Evolutionary conservation across 2,888 invertebrate species (phyloP).

Genomic region (Eulithis prunata): DNA sequence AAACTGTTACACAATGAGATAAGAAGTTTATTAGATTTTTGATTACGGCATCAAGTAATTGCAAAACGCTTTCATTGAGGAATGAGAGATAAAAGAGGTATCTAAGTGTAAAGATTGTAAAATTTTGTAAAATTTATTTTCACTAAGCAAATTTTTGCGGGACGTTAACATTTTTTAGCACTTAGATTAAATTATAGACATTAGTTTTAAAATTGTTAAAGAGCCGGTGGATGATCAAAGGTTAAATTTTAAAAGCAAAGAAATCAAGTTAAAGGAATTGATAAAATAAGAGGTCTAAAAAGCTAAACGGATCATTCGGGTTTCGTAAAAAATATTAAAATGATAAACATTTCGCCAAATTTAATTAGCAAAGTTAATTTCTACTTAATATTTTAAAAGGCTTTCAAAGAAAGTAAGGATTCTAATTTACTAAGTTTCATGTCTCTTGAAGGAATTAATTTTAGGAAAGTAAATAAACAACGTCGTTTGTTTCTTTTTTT

Average conservation of each 20-base stretch:
- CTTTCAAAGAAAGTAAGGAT: conserved; percentile 9
- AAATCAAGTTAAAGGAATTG: not conserved
- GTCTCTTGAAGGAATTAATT: conserved; percentile 1
- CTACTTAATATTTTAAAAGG: conserved; percentile 13
- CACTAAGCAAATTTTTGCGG: too few species aligned
- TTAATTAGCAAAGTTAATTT: conserved; percentile 12
- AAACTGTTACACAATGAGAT: conserved; percentile 26
- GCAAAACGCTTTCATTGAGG: conserved; percentile 9
- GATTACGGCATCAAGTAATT: conserved; percentile 16
- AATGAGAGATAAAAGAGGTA: conserved; percentile 6
- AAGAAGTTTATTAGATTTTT: conserved; percentile 21
- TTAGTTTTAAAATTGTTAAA: not conserved
- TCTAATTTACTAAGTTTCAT: conserved; percentile 12
- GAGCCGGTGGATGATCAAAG: not conserved
- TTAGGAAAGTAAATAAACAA: conserved; percentile 5
- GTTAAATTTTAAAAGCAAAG: not conserved
- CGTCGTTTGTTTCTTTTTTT: not conserved
- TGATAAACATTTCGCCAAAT: conserved; percentile 12
- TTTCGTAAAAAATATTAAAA: conserved; percentile 3
- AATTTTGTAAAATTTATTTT: too few species aligned
- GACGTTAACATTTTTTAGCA: not conserved
- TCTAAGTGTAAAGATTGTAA: not conserved
- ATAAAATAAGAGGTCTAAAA: not conserved
- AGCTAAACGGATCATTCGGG: not conserved
- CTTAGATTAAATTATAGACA: not conserved